These are phyloP conservation scores for Drosophila dunni DNA, from an alignment of 1,140 invertebrate species.

Conservation along the genomic window DNA sequence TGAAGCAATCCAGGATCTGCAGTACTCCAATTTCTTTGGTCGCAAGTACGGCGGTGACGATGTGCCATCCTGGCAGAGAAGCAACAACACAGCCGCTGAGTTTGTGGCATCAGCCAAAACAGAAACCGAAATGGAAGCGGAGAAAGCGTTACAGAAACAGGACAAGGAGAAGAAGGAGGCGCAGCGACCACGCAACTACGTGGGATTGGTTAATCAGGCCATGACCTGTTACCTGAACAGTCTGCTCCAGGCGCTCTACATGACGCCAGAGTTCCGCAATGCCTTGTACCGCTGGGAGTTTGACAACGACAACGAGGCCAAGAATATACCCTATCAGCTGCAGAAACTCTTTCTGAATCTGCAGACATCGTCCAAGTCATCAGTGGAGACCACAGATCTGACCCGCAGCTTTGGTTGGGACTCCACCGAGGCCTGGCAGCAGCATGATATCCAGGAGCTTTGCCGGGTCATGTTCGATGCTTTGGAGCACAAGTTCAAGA, in stretches of 20 bases:
- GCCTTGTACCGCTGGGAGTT: conserved; percentile 95
- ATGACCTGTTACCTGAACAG: conserved; percentile 98
- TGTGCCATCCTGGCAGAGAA: conserved; percentile 48
- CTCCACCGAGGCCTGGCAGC: conserved; percentile 95
- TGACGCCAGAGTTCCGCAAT: conserved; percentile 98
- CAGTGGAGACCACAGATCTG: conserved; percentile 94
- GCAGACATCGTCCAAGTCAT: conserved; percentile 91
- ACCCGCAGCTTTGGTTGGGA: conserved; percentile 97
- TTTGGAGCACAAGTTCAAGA: conserved; percentile 93
- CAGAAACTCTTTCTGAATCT: conserved; percentile 95
- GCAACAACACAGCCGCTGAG: conserved; percentile 31
- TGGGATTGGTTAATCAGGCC: conserved; percentile 96
- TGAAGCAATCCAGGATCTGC: conserved; percentile 28
- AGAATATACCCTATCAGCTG: conserved; percentile 94
- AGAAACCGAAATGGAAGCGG: conserved; percentile 61
- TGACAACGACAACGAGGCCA: conserved; percentile 88
- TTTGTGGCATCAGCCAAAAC: conserved; percentile 53
- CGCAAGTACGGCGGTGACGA: conserved; percentile 63
- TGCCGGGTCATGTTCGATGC: conserved; percentile 97
- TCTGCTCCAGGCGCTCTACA: conserved; percentile 94
- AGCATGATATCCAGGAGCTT: conserved; percentile 96
- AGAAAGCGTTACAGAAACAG: conserved; percentile 21
- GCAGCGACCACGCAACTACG: conserved; percentile 87
- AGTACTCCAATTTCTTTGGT: conserved; percentile 49
- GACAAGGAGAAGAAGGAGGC: too few relatives aligned